phyloP scores from a whole-genome alignment of 2,797 vertebrate species.

The Fundulus diaphanus region DNA sequence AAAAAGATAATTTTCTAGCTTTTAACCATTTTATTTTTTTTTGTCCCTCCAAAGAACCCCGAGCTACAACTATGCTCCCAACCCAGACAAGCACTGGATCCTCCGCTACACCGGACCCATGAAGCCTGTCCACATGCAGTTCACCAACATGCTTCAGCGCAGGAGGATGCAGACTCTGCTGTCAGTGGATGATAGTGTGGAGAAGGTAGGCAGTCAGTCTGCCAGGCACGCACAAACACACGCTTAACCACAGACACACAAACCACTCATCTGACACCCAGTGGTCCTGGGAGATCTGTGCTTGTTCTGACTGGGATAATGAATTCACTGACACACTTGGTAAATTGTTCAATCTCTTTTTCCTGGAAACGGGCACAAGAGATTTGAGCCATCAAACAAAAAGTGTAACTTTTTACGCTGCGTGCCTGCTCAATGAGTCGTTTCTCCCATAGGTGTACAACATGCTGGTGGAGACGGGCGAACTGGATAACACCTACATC shows the following conservation, averaged over 20 bases:
- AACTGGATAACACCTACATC: conserved; percentile 95
- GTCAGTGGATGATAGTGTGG: conserved; percentile 96
- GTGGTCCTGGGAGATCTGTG: conserved; percentile 72
- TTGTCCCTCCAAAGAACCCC: conserved; percentile 84
- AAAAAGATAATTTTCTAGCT: not conserved
- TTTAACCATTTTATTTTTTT: not conserved
- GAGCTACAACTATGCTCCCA: conserved; percentile 97
- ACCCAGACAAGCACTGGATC: conserved; percentile 98
- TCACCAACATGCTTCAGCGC: conserved; percentile 98
- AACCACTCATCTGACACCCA: conserved; percentile 41
- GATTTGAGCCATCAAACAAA: conserved; percentile 46
- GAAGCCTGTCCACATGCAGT: conserved; percentile 99
- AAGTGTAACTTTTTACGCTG: conserved; percentile 41
- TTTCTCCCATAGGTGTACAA: conserved; percentile 86
- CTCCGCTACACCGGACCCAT: conserved; percentile 96
- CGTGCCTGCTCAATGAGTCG: conserved; percentile 31
- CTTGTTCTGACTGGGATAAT: conserved; percentile 68
- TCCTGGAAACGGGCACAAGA: conserved; percentile 62
- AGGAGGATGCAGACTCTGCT: conserved; percentile 94
- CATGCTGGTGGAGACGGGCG: conserved; percentile 89
- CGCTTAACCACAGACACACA: conserved; percentile 13
- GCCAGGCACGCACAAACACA: conserved; percentile 23
- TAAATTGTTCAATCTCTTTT: conserved; percentile 61
- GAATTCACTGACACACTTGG: conserved; percentile 76
- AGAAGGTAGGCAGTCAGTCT: conserved; percentile 81